Evolutionary conservation across 2,113 vertebrate genomes (phyloP).

Genomic region (Atractosteus spatula): DNA sequence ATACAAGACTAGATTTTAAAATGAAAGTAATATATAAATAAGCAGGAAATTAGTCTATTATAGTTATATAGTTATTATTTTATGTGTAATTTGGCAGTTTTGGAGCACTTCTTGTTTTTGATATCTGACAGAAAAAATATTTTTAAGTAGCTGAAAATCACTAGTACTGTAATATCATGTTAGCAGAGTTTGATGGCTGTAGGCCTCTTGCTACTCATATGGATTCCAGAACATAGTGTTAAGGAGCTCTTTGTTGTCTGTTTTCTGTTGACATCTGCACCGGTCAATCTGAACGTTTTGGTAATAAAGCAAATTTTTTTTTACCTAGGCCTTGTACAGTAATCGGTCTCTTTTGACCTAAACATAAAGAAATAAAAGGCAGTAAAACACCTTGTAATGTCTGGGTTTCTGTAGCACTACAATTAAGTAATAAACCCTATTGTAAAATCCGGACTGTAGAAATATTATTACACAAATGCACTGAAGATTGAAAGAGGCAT

Average conservation of each 20-base stretch:
- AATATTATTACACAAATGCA: slow-evolving; percentile 2
- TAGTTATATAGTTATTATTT: too few relatives aligned
- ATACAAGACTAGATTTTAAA: too few relatives aligned
- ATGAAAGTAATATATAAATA: too few relatives aligned
- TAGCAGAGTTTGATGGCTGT: too few relatives aligned
- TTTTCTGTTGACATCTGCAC: background rate
- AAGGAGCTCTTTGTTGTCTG: background rate
- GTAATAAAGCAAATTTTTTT: background rate
- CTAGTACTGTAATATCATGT: too few relatives aligned
- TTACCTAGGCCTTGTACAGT: slow-evolving; percentile 34
- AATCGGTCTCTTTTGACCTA: slow-evolving; percentile 44
- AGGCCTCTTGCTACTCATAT: background rate
- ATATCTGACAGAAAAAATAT: too few relatives aligned
- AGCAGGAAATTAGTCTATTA: too few relatives aligned
- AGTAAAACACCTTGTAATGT: slow-evolving; percentile 58
- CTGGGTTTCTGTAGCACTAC: slow-evolving; percentile 51
- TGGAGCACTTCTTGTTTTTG: too few relatives aligned
- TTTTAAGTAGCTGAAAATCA: too few relatives aligned
- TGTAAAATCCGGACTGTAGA: background rate
- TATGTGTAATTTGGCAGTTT: too few relatives aligned
- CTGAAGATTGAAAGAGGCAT: background rate
- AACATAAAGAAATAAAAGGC: slow-evolving; percentile 43
- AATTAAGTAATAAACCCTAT: slow-evolving; percentile 58
- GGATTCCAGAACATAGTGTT: background rate
- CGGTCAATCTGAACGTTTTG: background rate